Evolutionary conservation across 2,888 invertebrate genomes (phyloP), one percentile per base, ranked within the genome.

Genomic region (Criorhina ranunculi): DNA sequence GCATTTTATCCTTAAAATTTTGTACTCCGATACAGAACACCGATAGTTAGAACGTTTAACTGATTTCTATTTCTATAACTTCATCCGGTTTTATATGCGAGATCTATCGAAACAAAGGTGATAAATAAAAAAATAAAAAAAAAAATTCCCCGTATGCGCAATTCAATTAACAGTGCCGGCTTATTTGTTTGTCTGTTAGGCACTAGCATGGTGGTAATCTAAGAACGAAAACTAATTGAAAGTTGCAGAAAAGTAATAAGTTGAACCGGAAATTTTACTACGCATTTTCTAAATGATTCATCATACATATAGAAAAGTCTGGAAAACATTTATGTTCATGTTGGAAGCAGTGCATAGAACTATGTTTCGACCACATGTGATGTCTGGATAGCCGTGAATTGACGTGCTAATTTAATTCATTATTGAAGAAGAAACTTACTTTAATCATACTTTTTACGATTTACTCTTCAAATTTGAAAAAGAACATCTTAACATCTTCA

Each of bases 1-100:
- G 76, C 81, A 82, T 82, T 60, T 62, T 19, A 24, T 33, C 4
- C 19, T 33, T 2, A 46, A 40, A 12, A 40, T 9, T 49, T 24
- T 33, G 29, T 53, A 15, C 53, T 31, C 12, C 0, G 12, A 15
- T 24, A 24, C 6, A 19, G 37, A 57, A 29, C 57, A 37, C 57
- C 4, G 3, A 3, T 19, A 57, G 19, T 35, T 37, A 37, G 37
- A 37, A 57, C 7, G 17, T 37, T 4, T 6, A 12, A 57, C 57
- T 57, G 33, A 53, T 11, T 29, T 55, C 17, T 19, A 12, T 15
- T 6, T 24, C 37, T 24, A 51, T 11, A 29, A 37, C 4, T 6
- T 51, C 49, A 37, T 37, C 24, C 24, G 6, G 12, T 12, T 51
- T 66, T 66, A 66, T 66, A 66, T 51, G 40, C 29, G 12, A 29